These are phyloP conservation scores for Mercenaria mercenaria DNA, from an alignment of 1,140 invertebrate species.

Conservation along the genomic window DNA sequence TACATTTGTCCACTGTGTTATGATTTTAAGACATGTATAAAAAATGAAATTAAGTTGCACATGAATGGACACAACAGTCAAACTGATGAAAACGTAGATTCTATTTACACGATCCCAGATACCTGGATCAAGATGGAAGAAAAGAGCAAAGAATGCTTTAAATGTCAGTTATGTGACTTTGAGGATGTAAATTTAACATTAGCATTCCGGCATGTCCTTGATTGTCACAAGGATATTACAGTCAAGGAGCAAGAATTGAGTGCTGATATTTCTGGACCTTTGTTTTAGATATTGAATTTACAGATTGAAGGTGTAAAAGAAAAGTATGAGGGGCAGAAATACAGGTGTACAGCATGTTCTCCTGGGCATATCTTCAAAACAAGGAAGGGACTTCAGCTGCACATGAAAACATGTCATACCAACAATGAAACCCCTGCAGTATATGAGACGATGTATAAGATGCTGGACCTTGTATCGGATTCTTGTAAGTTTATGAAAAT, in stretches of 20 bases:
- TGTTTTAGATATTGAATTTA: not conserved
- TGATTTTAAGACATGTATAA: not conserved
- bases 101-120: not conserved
- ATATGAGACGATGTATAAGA: slow-evolving; percentile 1
- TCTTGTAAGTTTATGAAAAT: slow-evolving; percentile 24
- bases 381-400: not conserved
- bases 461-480: not conserved
- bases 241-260: not conserved
- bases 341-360: not conserved
- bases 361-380: not conserved
- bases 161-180: not conserved
- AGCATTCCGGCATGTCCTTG: not conserved
- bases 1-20: not conserved
- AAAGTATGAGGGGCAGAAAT: not conserved
- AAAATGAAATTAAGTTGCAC: not conserved
- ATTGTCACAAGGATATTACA: not conserved
- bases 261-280: not conserved
- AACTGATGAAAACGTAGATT: not conserved
- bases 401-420: not conserved
- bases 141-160: not conserved
- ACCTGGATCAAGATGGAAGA: not conserved
- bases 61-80: not conserved
- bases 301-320: not conserved
- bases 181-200: not conserved
- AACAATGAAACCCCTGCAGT: not conserved